Conservation (phyloP, 1,140 invertebrate genomes). For the Caenorhabditis remanei region DNA sequence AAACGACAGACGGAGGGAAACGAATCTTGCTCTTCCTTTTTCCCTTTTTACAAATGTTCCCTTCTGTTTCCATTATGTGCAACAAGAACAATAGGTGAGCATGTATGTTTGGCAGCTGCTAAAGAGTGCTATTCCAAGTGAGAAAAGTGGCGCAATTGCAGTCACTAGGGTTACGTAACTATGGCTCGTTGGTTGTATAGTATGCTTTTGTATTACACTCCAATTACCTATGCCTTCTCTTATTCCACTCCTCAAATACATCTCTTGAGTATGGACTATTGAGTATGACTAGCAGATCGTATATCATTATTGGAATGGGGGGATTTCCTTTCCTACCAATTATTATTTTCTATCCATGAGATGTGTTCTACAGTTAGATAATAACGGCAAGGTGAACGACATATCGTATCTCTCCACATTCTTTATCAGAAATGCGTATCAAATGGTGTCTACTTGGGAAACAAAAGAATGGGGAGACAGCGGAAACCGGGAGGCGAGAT, state of each 20-base stretch:
- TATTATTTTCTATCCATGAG: slow-evolving; percentile 45
- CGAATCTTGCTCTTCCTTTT: background rate
- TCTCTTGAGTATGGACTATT: background rate
- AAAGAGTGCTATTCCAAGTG: background rate
- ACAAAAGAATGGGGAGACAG: background rate
- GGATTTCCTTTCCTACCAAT: background rate
- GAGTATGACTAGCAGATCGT: slow-evolving; percentile 1
- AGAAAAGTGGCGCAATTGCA: slow-evolving; percentile 25
- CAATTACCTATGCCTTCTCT: slow-evolving; percentile 49
- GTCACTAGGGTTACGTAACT: slow-evolving; percentile 36
- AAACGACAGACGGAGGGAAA: slow-evolving; percentile 17
- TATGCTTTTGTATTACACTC: slow-evolving; percentile 27
- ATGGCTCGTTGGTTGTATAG: slow-evolving; percentile 12
- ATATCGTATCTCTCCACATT: slow-evolving; percentile 21
- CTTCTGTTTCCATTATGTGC: background rate
- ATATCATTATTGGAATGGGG: slow-evolving; percentile 7
- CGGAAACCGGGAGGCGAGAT: background rate
- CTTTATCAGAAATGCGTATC: slow-evolving; percentile 50
- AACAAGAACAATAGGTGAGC: slow-evolving; percentile 42
- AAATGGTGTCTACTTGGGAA: slow-evolving; percentile 42
- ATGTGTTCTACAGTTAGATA: slow-evolving; percentile 37
- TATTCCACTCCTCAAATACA: slow-evolving; percentile 30
- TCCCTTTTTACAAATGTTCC: background rate
- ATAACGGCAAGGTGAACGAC: slow-evolving; percentile 44
- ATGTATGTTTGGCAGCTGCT: slow-evolving; percentile 28